These are phyloP conservation scores for Apostichopus californicus DNA, from an alignment of 35 echinoderm and acorn worm species.

Conservation along the genomic window DNA sequence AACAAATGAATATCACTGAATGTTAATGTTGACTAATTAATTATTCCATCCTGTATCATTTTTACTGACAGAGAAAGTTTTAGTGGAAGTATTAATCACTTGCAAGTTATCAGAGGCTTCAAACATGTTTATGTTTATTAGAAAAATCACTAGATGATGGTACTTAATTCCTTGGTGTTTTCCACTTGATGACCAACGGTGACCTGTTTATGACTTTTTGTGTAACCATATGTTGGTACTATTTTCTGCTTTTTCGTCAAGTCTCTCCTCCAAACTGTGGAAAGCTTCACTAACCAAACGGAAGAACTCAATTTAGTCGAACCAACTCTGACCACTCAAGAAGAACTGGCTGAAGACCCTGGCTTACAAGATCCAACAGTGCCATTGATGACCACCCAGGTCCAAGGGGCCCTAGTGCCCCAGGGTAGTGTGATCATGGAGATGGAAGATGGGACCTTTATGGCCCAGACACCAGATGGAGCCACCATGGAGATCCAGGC, in stretches of 20 bases:
- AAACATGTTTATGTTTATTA: too few relatives aligned
- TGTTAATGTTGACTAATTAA: too few relatives aligned
- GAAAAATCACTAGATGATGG: too few relatives aligned
- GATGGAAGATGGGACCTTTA: constrained; percentile 53
- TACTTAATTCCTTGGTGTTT: too few relatives aligned
- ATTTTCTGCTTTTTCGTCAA: background rate
- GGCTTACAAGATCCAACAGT: constrained; percentile 1
- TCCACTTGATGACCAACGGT: too few relatives aligned
- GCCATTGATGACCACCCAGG: constrained; percentile 22
- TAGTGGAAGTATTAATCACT: too few relatives aligned
- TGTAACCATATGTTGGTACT: background rate
- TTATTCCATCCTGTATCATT: too few relatives aligned
- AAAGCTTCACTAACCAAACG: background rate
- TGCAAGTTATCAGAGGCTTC: too few relatives aligned
- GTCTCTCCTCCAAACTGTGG: constrained; percentile 19
- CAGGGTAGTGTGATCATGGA: constrained; percentile 56
- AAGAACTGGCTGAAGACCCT: background rate
- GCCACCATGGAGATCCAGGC: constrained; percentile 61
- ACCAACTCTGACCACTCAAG: background rate
- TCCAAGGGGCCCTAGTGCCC: constrained; percentile 37
- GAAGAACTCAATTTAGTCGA: background rate
- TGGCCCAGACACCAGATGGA: constrained; percentile 54
- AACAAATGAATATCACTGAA: too few relatives aligned
- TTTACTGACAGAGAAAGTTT: too few relatives aligned
- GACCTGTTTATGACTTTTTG: background rate